Conservation (phyloP, 2,888 invertebrate species). For the Tetragonula carbonaria region DNA sequence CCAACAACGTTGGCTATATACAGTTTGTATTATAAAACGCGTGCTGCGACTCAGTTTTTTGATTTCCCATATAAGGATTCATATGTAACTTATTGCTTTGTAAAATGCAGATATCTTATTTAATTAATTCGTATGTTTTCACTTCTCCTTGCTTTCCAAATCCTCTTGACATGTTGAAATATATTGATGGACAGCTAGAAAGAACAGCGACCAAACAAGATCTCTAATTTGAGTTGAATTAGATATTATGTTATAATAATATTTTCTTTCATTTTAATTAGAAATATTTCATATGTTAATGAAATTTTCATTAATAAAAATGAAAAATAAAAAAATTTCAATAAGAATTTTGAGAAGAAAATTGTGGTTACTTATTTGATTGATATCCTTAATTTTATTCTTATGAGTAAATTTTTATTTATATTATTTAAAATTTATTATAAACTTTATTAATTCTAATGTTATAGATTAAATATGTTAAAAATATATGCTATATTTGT, state of each 20-base stretch:
- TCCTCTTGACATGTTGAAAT: neutral
- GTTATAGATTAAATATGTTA: too few relatives aligned
- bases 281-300: neutral
- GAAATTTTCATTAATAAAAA: neutral
- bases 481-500: too few relatives aligned
- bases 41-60: conserved; percentile 64
- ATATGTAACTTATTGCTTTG: conserved; percentile 84
- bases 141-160: neutral
- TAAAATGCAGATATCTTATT: conserved; percentile 84
- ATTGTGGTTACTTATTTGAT: neutral
- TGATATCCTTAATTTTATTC: neutral
- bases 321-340: neutral
- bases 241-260: neutral
- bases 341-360: neutral
- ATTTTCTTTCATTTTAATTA: neutral
- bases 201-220: neutral
- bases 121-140: conserved; percentile 75
- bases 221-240: neutral
- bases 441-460: neutral
- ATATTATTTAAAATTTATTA: neutral
- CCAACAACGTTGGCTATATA: conserved; percentile 42
- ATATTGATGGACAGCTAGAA: neutral
- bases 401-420: neutral
- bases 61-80: conserved; percentile 69
- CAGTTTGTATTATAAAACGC: conserved; percentile 59